phyloP scores from a whole-genome alignment of 2,113 vertebrate species.

The Macheiramphus alcinus region DNA sequence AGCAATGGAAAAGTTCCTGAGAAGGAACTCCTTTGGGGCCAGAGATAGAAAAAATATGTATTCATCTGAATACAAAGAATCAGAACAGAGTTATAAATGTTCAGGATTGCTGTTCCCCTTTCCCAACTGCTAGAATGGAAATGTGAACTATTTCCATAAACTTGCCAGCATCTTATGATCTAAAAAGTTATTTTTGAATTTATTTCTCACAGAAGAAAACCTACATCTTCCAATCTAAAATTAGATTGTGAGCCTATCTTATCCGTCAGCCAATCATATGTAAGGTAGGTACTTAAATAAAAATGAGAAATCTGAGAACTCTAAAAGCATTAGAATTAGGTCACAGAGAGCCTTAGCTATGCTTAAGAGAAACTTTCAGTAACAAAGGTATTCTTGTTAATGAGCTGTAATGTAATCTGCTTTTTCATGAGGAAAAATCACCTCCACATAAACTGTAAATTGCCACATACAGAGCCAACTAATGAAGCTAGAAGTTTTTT shows the following conservation, averaged over 20 bases:
- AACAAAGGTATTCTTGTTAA: constrained; percentile 60
- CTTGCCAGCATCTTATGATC: constrained; percentile 50
- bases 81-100: constrained; percentile 11
- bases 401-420: constrained; percentile 42
- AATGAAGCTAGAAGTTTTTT: constrained; percentile 45
- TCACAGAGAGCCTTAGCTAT: constrained; percentile 49
- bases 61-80: constrained; percentile 18
- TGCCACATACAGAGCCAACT: constrained; percentile 34
- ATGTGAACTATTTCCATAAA: constrained; percentile 60
- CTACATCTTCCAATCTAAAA: constrained; percentile 65
- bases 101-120: background rate
- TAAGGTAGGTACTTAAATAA: constrained; percentile 65
- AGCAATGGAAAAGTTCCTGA: background rate
- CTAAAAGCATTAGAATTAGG: constrained; percentile 65
- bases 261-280: constrained; percentile 44
- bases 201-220: constrained; percentile 66
- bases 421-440: constrained; percentile 11
- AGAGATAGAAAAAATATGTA: background rate
- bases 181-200: constrained; percentile 68
- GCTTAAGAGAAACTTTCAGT: constrained; percentile 57
- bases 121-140: background rate
- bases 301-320: constrained; percentile 50
- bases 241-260: constrained; percentile 60
- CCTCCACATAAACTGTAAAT: constrained; percentile 44
- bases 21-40: background rate